Conservation (phyloP, 2,888 invertebrate genomes). For the Ochropleura leucogaster region DNA sequence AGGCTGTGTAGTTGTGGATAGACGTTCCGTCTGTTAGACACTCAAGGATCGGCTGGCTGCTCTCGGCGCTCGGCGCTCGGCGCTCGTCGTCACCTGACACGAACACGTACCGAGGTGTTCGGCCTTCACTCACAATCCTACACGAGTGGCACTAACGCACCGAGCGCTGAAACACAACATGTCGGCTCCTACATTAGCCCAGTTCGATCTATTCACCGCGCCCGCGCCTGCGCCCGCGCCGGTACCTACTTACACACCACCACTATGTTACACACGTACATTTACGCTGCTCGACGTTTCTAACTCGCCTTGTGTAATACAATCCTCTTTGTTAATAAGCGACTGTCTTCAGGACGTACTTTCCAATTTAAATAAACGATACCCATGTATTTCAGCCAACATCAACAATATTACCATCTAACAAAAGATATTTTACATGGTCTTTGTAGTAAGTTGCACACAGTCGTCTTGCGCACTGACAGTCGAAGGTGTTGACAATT, state of each 20-base stretch:
- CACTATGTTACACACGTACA: background rate
- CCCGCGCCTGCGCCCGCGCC: background rate
- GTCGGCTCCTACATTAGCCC: slow-evolving; percentile 45
- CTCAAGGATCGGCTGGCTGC: slow-evolving; percentile 56
- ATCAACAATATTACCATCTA: slow-evolving; percentile 13
- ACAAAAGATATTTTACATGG: slow-evolving; percentile 33
- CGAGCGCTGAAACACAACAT: slow-evolving; percentile 37
- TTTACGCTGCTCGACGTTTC: slow-evolving; percentile 19
- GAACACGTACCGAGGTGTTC: slow-evolving; percentile 10
- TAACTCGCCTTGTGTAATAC: slow-evolving; percentile 35
- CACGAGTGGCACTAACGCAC: slow-evolving; percentile 38
- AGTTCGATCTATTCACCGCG: slow-evolving; percentile 39
- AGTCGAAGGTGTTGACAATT: slow-evolving; percentile 32
- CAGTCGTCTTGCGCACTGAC: slow-evolving; percentile 11
- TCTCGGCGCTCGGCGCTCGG: slow-evolving; percentile 11
- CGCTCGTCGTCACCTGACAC: slow-evolving; percentile 23
- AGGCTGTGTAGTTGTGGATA: slow-evolving; percentile 45
- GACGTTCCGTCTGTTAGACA: slow-evolving; percentile 51
- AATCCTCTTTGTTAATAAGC: slow-evolving; percentile 39
- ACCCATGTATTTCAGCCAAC: slow-evolving; percentile 17
- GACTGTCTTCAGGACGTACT: slow-evolving; percentile 34
- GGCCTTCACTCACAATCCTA: slow-evolving; percentile 60
- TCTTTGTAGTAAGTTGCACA: slow-evolving; percentile 7
- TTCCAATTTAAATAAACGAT: slow-evolving; percentile 53
- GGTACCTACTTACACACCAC: slow-evolving; percentile 17